These are phyloP conservation scores for Zelostemma sp. DNA, from an alignment of 1,140 invertebrate genomes.

Conservation along the genomic window DNA sequence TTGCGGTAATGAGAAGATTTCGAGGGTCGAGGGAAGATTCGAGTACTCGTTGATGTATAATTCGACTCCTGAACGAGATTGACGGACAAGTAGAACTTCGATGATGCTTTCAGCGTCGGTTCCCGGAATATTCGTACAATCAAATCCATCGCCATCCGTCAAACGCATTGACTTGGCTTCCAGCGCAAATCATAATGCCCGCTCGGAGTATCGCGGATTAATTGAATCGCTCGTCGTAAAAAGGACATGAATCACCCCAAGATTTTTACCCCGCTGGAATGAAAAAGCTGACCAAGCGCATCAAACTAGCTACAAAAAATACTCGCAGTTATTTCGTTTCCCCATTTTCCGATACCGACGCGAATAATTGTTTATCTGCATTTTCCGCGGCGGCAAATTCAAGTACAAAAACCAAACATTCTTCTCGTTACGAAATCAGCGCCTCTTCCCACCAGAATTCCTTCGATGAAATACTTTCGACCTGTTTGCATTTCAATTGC, in stretches of 20 bases:
- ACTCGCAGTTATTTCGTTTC: constrained; percentile 16
- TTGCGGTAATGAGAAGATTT: not conserved
- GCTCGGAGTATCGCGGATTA: constrained; percentile 24
- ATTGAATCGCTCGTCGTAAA: constrained; percentile 34
- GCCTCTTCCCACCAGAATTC: too few relatives aligned
- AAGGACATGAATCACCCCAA: constrained; percentile 25
- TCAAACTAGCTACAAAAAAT: constrained; percentile 4
- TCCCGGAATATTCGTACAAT: constrained; percentile 20
- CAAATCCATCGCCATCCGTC: constrained; percentile 23
- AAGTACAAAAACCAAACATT: too few relatives aligned
- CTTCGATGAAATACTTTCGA: constrained; percentile 15
- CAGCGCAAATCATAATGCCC: constrained; percentile 11
- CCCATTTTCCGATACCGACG: constrained; percentile 11
- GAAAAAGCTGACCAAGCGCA: constrained; percentile 9
- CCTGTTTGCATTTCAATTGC: constrained; percentile 22
- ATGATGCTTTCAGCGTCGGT: constrained; percentile 4
- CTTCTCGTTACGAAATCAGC: too few relatives aligned
- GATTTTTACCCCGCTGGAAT: constrained; percentile 14
- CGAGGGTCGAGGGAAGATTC: not conserved
- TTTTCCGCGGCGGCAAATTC: too few relatives aligned
- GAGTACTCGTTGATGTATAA: constrained; percentile 38
- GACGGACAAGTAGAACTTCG: constrained; percentile 21
- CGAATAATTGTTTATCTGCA: too few relatives aligned
- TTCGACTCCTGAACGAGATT: constrained; percentile 24
- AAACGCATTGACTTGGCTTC: constrained; percentile 21